These are phyloP conservation scores for Spodoptera litura DNA, from an alignment of 1,140 invertebrate species.

Conservation along the genomic window DNA sequence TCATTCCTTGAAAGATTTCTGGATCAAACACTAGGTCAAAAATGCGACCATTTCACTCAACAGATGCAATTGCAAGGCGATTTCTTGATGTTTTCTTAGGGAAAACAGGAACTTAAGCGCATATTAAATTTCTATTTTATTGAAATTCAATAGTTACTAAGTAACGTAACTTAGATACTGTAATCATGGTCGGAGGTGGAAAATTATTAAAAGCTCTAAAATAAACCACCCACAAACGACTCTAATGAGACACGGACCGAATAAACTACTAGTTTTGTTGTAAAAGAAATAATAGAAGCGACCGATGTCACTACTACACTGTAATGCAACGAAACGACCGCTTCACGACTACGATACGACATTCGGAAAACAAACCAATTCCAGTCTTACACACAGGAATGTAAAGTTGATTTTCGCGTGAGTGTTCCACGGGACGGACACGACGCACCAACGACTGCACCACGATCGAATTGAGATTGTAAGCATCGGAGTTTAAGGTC, in stretches of 20 bases:
- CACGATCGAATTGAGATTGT: slow-evolving; percentile 54
- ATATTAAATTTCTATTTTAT: no score
- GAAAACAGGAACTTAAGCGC: no score
- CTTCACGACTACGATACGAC: slow-evolving; percentile 33
- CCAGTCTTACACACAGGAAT: background rate
- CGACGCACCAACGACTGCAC: slow-evolving; percentile 55
- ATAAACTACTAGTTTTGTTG: slow-evolving; percentile 50
- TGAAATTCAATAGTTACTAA: no score
- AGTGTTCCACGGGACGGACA: slow-evolving; percentile 30
- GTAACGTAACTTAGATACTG: background rate
- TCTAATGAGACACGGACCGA: slow-evolving; percentile 45
- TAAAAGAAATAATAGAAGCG: slow-evolving; percentile 47
- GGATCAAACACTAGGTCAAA: no score
- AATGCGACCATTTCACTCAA: no score
- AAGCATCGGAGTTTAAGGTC: slow-evolving; percentile 50
- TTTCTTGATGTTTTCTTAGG: no score
- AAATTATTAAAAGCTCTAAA: slow-evolving; percentile 37
- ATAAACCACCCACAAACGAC: slow-evolving; percentile 42
- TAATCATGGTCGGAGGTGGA: background rate
- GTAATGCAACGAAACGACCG: slow-evolving; percentile 43
- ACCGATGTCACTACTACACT: slow-evolving; percentile 48
- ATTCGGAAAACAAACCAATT: slow-evolving; percentile 13
- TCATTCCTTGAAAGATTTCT: no score
- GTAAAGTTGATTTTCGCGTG: slow-evolving; percentile 15
- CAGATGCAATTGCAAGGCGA: no score